These are phyloP conservation scores for Botrylloides violaceus DNA, from an alignment of 23 tunicate species.

Conservation along the genomic window DNA sequence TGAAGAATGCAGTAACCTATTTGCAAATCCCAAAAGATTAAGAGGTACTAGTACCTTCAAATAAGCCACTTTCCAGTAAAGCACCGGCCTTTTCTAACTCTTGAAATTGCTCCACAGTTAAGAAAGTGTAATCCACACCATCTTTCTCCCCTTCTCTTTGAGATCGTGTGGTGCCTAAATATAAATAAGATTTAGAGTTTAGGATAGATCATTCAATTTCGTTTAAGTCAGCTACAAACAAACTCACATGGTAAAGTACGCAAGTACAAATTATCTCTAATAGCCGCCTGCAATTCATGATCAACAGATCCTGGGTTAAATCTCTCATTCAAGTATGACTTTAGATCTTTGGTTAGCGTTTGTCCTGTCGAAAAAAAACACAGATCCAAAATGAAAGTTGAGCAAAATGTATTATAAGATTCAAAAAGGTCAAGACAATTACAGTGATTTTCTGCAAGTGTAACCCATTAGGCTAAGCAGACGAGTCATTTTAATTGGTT, in stretches of 20 bases:
- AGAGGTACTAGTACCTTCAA: slow-evolving; percentile 50
- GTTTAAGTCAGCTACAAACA: background rate
- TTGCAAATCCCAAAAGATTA: background rate
- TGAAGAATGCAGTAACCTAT: too few relatives aligned
- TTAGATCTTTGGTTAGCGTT: slow-evolving; percentile 72
- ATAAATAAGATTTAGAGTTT: background rate
- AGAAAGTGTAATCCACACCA: slow-evolving; percentile 84
- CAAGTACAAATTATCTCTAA: slow-evolving; percentile 84
- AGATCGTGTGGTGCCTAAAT: slow-evolving; percentile 73
- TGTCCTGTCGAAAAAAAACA: slow-evolving; percentile 41
- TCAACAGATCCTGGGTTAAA: slow-evolving; percentile 75
- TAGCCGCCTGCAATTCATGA: slow-evolving; percentile 73
- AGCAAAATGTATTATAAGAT: background rate
- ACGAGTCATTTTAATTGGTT: too few relatives aligned
- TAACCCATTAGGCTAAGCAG: too few relatives aligned
- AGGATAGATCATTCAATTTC: background rate
- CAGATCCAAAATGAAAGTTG: background rate
- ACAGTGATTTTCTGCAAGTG: too few relatives aligned
- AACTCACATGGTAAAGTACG: slow-evolving; percentile 88
- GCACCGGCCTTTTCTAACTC: slow-evolving; percentile 83
- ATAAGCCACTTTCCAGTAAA: slow-evolving; percentile 80
- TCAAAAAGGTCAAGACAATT: too few relatives aligned
- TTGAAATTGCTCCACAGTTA: slow-evolving; percentile 70
- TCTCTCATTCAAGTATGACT: slow-evolving; percentile 65
- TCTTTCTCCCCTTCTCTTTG: slow-evolving; percentile 75